A percentile compares a stretch with the other conserved stretches of the same genome.
phyloP scores from a whole-genome alignment of 2,888 invertebrate genomes.

The Leptinotarsa haldemani region DNA sequence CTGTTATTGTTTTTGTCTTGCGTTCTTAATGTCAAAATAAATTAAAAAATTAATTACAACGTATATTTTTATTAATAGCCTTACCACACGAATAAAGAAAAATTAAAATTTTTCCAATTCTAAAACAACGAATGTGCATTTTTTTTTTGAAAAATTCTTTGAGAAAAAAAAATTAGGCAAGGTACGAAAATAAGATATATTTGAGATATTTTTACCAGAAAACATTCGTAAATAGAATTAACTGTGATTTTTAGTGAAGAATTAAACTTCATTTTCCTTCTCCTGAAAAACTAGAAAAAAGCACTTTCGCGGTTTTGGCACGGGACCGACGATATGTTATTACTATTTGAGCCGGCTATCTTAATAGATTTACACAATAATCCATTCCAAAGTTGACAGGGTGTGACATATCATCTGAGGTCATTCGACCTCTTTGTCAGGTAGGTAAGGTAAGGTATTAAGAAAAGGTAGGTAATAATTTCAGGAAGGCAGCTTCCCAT shows the following conservation, averaged over 20 bases:
- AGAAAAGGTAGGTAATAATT: no score
- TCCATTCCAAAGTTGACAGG: no score
- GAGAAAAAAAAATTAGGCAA: no score
- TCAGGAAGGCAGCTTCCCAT: no score
- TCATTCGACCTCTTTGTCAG: no score
- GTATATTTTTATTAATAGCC: constrained; percentile 8
- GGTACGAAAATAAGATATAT: background rate
- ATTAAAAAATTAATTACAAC: background rate
- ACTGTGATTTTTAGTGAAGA: background rate
- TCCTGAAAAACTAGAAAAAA: background rate
- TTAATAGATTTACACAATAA: no score
- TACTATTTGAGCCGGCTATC: no score
- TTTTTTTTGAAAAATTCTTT: background rate
- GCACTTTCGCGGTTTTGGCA: background rate
- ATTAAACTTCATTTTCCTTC: background rate
- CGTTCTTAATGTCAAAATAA: constrained; percentile 2
- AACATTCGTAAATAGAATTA: background rate
- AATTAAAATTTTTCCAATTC: background rate
- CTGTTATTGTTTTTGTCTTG: constrained; percentile 1
- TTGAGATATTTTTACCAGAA: background rate
- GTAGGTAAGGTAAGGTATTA: no score
- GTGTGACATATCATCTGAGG: no score
- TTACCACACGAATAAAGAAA: background rate
- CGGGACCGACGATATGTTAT: background rate
- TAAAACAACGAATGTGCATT: constrained; percentile 1